Evolutionary conservation across 2,888 invertebrate genomes (phyloP).

Genomic region (Apodemia hepburni): DNA sequence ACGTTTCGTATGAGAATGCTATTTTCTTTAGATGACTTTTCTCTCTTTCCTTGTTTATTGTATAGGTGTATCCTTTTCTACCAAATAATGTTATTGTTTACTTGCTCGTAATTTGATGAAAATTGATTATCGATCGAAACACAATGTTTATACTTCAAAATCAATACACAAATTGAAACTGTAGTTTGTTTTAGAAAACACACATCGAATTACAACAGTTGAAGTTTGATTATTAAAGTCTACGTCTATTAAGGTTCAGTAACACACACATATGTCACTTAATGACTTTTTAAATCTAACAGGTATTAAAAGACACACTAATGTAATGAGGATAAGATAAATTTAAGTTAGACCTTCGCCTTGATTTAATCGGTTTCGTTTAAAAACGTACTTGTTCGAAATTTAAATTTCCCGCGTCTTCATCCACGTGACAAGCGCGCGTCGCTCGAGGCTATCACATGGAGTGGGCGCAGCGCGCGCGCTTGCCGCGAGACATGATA

Average conservation of each 20-base stretch:
- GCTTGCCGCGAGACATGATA: slow-evolving; percentile 55
- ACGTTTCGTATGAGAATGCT: slow-evolving; percentile 77
- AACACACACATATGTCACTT: neutral
- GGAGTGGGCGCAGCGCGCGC: slow-evolving; percentile 57
- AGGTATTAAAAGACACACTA: neutral
- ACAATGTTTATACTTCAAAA: slow-evolving; percentile 28
- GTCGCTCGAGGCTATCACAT: slow-evolving; percentile 77
- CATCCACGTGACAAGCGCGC: slow-evolving; percentile 55
- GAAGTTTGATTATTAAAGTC: neutral
- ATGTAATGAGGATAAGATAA: neutral
- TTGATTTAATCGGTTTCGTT: slow-evolving; percentile 13
- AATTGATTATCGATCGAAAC: slow-evolving; percentile 42
- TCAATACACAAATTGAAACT: slow-evolving; percentile 54
- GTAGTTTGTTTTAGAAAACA: slow-evolving; percentile 6
- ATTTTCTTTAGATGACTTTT: slow-evolving; percentile 67
- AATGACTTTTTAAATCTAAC: neutral
- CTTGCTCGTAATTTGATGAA: slow-evolving; percentile 62
- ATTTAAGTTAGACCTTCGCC: neutral
- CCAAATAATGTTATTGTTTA: slow-evolving; percentile 74
- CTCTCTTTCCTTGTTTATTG: slow-evolving; percentile 44
- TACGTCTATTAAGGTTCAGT: too few species aligned
- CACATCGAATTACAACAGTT: neutral
- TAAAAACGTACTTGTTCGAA: slow-evolving; percentile 35
- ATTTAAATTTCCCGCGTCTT: slow-evolving; percentile 50
- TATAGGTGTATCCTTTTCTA: slow-evolving; percentile 46